Conservation (phyloP, 2,113 vertebrate species). For the Ceratotherium simum region DNA sequence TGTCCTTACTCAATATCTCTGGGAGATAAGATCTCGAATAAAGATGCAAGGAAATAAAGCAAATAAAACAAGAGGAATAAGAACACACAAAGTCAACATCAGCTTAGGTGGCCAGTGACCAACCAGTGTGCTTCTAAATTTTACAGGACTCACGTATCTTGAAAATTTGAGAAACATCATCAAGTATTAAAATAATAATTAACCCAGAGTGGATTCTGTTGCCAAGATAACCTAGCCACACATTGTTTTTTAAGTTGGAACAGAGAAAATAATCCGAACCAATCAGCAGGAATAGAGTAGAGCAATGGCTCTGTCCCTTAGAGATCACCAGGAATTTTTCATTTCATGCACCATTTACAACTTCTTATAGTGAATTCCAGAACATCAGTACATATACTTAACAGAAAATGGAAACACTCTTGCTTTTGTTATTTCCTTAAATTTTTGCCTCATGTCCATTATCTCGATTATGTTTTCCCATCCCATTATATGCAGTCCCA, state of each 20-base stretch:
- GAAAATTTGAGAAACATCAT: neutral
- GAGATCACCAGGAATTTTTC: constrained; percentile 79
- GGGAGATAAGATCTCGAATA: neutral
- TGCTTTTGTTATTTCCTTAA: constrained; percentile 65
- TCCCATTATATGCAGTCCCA: neutral
- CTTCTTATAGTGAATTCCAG: constrained; percentile 75
- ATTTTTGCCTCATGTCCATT: constrained; percentile 61
- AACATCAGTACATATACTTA: constrained; percentile 64
- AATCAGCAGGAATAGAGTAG: neutral
- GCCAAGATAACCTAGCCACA: constrained; percentile 36
- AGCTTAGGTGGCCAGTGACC: neutral
- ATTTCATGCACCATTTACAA: constrained; percentile 83
- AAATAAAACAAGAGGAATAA: neutral
- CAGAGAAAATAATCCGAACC: constrained; percentile 66
- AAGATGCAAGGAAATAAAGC: neutral
- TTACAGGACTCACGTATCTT: neutral
- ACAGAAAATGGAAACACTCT: constrained; percentile 71
- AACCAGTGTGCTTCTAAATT: neutral
- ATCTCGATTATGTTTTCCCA: constrained; percentile 56
- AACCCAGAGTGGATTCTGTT: constrained; percentile 40
- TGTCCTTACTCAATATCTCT: neutral
- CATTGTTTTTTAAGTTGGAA: constrained; percentile 22
- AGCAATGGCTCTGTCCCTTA: constrained; percentile 43
- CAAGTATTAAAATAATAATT: constrained; percentile 54
- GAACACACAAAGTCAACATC: neutral